phyloP scores from a whole-genome alignment of 1,140 invertebrate genomes.

The Hyles vespertilio region DNA sequence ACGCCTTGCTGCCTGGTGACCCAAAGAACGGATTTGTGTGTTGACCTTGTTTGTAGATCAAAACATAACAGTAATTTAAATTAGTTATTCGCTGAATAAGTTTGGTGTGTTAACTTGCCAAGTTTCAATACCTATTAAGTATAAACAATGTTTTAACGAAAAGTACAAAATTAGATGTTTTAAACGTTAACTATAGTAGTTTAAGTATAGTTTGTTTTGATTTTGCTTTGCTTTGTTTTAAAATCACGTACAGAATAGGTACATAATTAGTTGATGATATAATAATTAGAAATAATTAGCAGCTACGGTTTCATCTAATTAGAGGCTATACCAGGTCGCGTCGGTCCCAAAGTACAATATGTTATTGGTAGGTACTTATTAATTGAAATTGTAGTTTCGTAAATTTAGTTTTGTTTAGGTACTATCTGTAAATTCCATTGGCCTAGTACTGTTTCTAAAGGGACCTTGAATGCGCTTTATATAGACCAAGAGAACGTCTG shows the following conservation, averaged over 20 bases:
- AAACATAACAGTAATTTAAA: constrained; percentile 37
- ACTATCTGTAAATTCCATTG: too few relatives aligned
- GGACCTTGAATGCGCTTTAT: too few relatives aligned
- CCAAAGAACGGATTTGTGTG: constrained; percentile 47
- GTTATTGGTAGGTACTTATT: too few relatives aligned
- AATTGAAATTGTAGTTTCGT: too few relatives aligned
- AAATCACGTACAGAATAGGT: too few relatives aligned
- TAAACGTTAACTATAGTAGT: constrained; percentile 9
- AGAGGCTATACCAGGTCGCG: too few relatives aligned
- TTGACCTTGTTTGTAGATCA: constrained; percentile 58
- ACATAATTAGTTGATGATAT: background rate
- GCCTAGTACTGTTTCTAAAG: too few relatives aligned
- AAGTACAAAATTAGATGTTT: constrained; percentile 51
- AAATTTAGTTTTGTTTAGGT: too few relatives aligned
- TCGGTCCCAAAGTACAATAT: too few relatives aligned
- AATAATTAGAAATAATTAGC: constrained; percentile 7
- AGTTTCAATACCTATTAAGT: constrained; percentile 5
- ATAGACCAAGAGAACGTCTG: too few relatives aligned
- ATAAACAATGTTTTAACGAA: constrained; percentile 27
- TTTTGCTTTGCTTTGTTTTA: background rate
- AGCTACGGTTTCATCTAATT: too few relatives aligned
- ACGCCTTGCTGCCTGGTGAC: constrained; percentile 48
- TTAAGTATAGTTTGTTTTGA: constrained; percentile 20
- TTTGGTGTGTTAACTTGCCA: constrained; percentile 24
- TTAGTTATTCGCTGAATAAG: constrained; percentile 7